Percentiles rank a stretch among this genome's conserved stretches.
phyloP scores from a whole-genome alignment of 1,140 invertebrate species.

The Drosophila triauraria region DNA sequence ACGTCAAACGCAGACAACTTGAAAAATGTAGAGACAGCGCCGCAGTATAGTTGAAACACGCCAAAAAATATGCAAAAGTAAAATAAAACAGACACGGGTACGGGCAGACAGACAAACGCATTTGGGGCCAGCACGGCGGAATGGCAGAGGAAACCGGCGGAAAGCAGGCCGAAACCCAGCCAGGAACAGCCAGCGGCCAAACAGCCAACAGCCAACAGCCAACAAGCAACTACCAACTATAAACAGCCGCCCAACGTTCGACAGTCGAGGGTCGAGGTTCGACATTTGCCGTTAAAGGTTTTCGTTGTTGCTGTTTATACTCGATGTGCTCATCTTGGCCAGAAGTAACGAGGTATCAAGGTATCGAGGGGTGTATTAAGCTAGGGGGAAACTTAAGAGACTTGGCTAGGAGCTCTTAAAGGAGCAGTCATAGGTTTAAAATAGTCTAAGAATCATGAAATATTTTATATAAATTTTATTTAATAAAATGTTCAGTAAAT shows the following conservation, averaged over 20 bases:
- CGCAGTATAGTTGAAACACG: slow-evolving; percentile 81
- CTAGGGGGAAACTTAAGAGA: neutral
- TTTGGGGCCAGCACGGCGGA: slow-evolving; percentile 56
- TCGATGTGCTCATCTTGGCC: slow-evolving; percentile 33
- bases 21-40: slow-evolving; percentile 83
- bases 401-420: neutral
- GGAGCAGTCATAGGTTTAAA: too few species aligned
- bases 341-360: neutral
- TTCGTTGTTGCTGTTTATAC: slow-evolving; percentile 62
- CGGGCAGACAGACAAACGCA: slow-evolving; percentile 54
- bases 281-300: slow-evolving; percentile 80
- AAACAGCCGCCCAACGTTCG: slow-evolving; percentile 31
- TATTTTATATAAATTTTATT: neutral
- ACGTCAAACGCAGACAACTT: slow-evolving; percentile 83
- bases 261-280: slow-evolving; percentile 63
- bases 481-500: too few species aligned
- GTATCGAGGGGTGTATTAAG: slow-evolving; percentile 10
- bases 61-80: slow-evolving; percentile 84
- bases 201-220: slow-evolving; percentile 14
- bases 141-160: slow-evolving; percentile 19
- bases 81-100: slow-evolving; percentile 74
- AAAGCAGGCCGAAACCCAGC: slow-evolving; percentile 39
- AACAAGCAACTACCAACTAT: slow-evolving; percentile 24
- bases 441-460: fast-evolving
- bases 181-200: slow-evolving; percentile 25